Percentiles rank a stretch among this genome's conserved stretches.
phyloP scores from a whole-genome alignment of 2,797 vertebrate genomes.

The Notamacropus eugenii region DNA sequence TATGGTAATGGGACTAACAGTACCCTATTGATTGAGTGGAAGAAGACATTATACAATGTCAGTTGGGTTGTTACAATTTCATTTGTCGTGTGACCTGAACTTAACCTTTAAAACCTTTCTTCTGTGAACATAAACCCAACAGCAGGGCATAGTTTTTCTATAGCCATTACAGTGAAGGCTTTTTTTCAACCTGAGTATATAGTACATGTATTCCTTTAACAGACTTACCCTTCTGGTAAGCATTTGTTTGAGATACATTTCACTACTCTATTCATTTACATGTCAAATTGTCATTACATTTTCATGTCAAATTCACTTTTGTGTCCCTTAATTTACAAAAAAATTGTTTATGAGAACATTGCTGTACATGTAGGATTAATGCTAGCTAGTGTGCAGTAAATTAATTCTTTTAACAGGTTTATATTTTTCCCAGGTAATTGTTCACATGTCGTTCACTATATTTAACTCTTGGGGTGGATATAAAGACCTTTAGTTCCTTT shows the following conservation, averaged over 20 bases:
- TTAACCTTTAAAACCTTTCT: conserved; percentile 89
- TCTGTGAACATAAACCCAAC: conserved; percentile 80
- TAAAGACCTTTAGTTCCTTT: conserved; percentile 61
- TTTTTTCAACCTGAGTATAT: conserved; percentile 32
- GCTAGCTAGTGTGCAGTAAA: conserved; percentile 75
- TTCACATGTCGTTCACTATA: conserved; percentile 70
- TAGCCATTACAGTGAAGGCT: conserved; percentile 70
- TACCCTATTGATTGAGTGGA: conserved; percentile 89
- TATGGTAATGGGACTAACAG: conserved; percentile 89
- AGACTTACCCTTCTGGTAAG: conserved; percentile 52
- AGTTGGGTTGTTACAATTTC: conserved; percentile 90
- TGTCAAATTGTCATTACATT: conserved; percentile 71
- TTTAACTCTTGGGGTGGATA: conserved; percentile 60
- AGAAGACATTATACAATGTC: conserved; percentile 91
- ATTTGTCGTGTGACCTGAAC: conserved; percentile 89
- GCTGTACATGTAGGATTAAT: conserved; percentile 77
- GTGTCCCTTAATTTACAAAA: conserved; percentile 36
- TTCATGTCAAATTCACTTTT: conserved; percentile 68
- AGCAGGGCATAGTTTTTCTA: conserved; percentile 75
- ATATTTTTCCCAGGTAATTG: conserved; percentile 82
- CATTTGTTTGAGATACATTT: conserved; percentile 71
- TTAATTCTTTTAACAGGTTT: conserved; percentile 83
- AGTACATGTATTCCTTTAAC: conserved; percentile 68
- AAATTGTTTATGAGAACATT: conserved; percentile 76
- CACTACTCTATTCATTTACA: conserved; percentile 69